Evolutionary conservation across 1,140 invertebrate genomes (phyloP).

Genomic region (Drosophila micromelanica): DNA sequence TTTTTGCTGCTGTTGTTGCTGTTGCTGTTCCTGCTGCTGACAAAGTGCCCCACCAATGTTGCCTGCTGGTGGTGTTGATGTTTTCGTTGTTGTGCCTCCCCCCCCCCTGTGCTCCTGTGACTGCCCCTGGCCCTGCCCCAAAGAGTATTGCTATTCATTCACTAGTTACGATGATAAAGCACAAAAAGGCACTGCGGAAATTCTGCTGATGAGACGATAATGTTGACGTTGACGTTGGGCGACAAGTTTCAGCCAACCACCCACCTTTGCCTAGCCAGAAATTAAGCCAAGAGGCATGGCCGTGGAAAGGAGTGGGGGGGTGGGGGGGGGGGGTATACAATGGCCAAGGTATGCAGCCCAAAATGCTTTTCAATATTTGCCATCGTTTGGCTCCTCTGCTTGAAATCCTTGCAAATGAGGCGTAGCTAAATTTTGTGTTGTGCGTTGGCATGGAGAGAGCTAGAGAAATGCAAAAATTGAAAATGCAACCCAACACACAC

Average conservation of each 20-base stretch:
- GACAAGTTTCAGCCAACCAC: conserved; percentile 36
- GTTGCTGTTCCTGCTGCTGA: conserved; percentile 49
- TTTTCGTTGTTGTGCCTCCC: conserved; percentile 66
- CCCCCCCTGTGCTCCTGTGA: not conserved
- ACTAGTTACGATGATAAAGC: conserved; percentile 81
- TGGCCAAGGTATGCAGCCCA: conserved; percentile 53
- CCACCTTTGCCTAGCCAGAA: conserved; percentile 6
- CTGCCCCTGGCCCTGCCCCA: not conserved
- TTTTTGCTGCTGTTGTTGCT: conserved; percentile 53
- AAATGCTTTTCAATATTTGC: conserved; percentile 71
- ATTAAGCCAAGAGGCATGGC: conserved; percentile 54
- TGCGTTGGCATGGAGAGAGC: conserved; percentile 24
- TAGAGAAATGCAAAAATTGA: conserved; percentile 41
- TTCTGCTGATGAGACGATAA: conserved; percentile 81
- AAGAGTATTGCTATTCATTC: conserved; percentile 76
- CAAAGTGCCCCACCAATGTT: conserved; percentile 59
- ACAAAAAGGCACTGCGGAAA: conserved; percentile 78
- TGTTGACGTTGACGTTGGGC: conserved; percentile 67
- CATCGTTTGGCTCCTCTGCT: conserved; percentile 17
- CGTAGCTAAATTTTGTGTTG: conserved; percentile 57
- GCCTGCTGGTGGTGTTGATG: conserved; percentile 66
- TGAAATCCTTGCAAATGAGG: conserved; percentile 62
- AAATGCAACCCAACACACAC: conserved; percentile 29
- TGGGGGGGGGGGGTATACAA: not conserved
- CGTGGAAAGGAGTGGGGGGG: not conserved